Evolutionary conservation across 2,113 vertebrate species (phyloP).

Genomic region (Tichodroma muraria): DNA sequence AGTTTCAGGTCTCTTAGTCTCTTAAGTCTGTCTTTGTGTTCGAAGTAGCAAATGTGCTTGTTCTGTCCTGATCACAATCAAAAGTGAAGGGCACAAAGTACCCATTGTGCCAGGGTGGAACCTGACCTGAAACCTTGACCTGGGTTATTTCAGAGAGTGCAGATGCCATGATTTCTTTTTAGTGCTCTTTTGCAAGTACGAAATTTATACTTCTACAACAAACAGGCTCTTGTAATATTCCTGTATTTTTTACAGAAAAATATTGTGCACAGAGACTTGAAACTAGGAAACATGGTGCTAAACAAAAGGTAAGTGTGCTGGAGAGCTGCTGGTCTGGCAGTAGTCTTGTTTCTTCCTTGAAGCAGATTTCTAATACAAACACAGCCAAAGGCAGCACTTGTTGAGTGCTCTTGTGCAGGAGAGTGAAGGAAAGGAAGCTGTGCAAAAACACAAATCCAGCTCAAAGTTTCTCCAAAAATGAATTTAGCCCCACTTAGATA

Average conservation of each 20-base stretch:
- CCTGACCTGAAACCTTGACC: not conserved
- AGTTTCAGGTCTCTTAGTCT: not conserved
- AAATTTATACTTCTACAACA: not conserved
- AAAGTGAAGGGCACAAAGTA: not conserved
- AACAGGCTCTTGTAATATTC: not conserved
- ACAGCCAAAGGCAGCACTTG: not conserved
- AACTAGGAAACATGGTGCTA: conserved; percentile 99
- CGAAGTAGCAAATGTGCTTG: not conserved
- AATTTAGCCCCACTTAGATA: not conserved
- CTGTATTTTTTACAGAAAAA: conserved; percentile 83
- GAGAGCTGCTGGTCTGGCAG: not conserved
- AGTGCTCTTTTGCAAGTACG: not conserved
- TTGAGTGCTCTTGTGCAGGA: not conserved
- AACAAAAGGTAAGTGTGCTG: conserved; percentile 88
- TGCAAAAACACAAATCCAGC: not conserved
- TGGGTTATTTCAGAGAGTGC: not conserved
- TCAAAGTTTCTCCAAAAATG: not conserved
- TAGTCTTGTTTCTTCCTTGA: not conserved
- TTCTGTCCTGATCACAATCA: not conserved
- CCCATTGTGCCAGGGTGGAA: not conserved
- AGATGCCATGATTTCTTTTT: not conserved
- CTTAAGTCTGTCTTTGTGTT: not conserved
- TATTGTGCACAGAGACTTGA: conserved; percentile 98
- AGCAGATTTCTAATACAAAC: not conserved
- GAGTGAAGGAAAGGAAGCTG: not conserved